phyloP scores from a whole-genome alignment of 2,888 invertebrate genomes.

The Euclidia mi region DNA sequence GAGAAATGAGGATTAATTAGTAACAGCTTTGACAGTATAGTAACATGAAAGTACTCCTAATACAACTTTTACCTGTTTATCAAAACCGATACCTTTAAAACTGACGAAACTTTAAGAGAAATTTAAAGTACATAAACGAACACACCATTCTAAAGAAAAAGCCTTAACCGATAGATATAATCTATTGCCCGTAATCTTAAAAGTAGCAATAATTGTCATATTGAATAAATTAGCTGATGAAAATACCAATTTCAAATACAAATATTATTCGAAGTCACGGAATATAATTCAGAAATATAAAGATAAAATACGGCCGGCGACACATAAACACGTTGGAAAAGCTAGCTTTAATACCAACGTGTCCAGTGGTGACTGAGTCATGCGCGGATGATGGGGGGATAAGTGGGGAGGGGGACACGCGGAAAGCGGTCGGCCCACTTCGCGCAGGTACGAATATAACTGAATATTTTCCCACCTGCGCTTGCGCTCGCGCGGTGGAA shows the following conservation, averaged over 20 bases:
- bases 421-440: constrained; percentile 84
- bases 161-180: too few relatives aligned
- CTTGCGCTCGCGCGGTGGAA: constrained; percentile 67
- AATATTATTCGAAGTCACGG: constrained; percentile 39
- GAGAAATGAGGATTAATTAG: too few relatives aligned
- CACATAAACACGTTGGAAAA: constrained; percentile 52
- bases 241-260: constrained; percentile 38
- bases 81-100: too few relatives aligned
- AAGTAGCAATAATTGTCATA: constrained; percentile 17
- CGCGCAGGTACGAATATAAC: constrained; percentile 85
- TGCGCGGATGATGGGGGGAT: constrained; percentile 25
- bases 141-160: too few relatives aligned
- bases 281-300: too few relatives aligned
- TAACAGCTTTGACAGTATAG: too few relatives aligned
- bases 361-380: constrained; percentile 71
- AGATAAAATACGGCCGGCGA: constrained; percentile 38
- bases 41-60: too few relatives aligned
- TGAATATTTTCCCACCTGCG: constrained; percentile 86
- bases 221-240: constrained; percentile 36
- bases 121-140: too few relatives aligned
- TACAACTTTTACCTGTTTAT: too few relatives aligned
- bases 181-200: too few relatives aligned
- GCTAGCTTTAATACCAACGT: constrained; percentile 58
- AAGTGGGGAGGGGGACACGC: constrained; percentile 60
- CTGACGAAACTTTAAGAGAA: too few relatives aligned